Base-by-base conservation (phyloP, 2,797 vertebrate species). In the Tangara arthus region DNA sequence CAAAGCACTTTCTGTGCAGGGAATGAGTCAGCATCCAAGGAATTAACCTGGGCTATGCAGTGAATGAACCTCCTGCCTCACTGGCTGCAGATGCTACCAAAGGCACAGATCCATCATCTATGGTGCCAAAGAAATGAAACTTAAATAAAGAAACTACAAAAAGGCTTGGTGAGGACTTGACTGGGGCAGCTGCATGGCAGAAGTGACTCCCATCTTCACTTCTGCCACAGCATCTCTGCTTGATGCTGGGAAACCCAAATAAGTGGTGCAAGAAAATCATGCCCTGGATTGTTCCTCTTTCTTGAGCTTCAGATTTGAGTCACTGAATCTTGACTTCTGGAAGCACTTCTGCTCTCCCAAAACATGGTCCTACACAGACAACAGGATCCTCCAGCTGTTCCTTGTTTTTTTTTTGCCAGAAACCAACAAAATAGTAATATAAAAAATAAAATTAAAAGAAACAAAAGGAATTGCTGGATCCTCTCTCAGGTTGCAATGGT, bases 1-100 rank as follows among this genome's bases (percentile, higher is more conserved):
- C 93, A 89, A 80, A 92, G 84, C 53, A 63, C 52, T 46, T 95
- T 73, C 82, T 42, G 39, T 41, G 73, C 57, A 47, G 55, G 49
- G 71, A 72, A 55, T 82, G 77, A 92, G 70, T 89, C 64, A 35
- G 56, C 4, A 0, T 42, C 28, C 3, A 2, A 71, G 56, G 75
- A 91, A 76, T 69, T 52, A 55, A 79, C n/a, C 23, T 46, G 20
- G 53, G 69, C 26, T 57, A 4, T 1, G 0, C 34, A 39, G 34
- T 15, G 44, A 87, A 82, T 1, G 0, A 64, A 75, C 23, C 41
- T 53, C 26, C 42, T 83, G 84, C 52, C 39, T 78, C 3, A 0
- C 20, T 0, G 0, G 16, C 39, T 82, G 11, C 19, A 86, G 55
- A 50, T 42, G 5, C 28, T 8, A n/a, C 85, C 9, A 5, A 15